Conservation (phyloP, 30 jellyfish, hydroid and myxozoan species). For the Pseudorhiza aurosa region DNA sequence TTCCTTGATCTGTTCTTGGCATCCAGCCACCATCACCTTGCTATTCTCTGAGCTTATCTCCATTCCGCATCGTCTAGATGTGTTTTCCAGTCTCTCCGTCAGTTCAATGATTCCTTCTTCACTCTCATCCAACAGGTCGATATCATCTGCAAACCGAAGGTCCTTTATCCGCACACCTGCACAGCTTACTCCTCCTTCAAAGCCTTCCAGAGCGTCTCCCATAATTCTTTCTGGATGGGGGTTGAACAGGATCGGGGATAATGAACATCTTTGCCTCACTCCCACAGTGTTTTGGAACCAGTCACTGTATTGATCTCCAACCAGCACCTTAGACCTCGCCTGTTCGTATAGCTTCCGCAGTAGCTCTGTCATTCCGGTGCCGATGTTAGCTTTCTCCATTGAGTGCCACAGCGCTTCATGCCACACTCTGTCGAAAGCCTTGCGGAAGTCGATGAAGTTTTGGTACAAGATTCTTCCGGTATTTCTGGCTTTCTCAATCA, state of each 20-base stretch:
- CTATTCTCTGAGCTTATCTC: not conserved
- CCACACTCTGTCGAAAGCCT: conserved; percentile 29
- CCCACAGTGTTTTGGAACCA: conserved; percentile 14
- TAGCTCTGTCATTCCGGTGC: not conserved
- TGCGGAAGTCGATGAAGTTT: not conserved
- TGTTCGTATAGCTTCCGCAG: not conserved
- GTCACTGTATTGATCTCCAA: not conserved
- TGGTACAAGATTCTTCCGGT: not conserved
- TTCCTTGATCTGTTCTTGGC: too few species aligned
- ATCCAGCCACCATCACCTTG: not conserved
- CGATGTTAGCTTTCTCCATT: not conserved
- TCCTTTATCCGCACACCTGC: not conserved
- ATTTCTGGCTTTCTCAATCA: conserved; percentile 33
- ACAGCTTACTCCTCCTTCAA: too few species aligned
- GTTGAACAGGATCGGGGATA: conserved; percentile 25
- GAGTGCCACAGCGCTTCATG: not conserved
- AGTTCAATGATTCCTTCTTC: conserved; percentile 11
- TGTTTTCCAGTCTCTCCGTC: too few species aligned
- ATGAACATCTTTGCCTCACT: conserved; percentile 36
- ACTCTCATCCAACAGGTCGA: conserved; percentile 3
- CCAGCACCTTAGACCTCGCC: not conserved
- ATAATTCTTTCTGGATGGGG: not conserved
- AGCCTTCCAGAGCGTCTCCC: not conserved
- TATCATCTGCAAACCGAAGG: not conserved
- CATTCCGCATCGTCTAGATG: not conserved